Evolutionary conservation across 2,113 vertebrate genomes (phyloP).

Genomic region (Alexandromys fortis): DNA sequence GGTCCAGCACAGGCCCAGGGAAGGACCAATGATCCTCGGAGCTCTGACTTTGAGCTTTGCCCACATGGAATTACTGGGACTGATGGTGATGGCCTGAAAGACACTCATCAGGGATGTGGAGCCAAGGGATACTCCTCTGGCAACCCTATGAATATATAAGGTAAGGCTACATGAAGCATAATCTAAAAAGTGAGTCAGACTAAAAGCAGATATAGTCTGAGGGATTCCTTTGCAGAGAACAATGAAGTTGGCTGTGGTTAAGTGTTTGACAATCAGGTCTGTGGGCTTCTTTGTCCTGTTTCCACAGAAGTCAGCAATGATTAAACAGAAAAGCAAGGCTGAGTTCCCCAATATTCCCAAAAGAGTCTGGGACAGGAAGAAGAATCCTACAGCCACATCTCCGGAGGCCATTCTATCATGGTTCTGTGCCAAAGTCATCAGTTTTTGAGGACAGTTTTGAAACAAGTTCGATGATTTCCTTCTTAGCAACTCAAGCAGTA

Average conservation of each 20-base stretch:
- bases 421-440: too few species aligned
- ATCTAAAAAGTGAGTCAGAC: neutral
- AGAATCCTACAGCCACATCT: too few species aligned
- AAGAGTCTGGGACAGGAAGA: too few species aligned
- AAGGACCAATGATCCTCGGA: neutral
- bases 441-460: too few species aligned
- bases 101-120: neutral
- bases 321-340: too few species aligned
- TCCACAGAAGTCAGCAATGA: too few species aligned
- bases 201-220: neutral
- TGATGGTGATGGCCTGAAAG: neutral
- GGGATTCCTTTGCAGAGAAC: neutral
- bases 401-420: too few species aligned
- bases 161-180: neutral
- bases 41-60: neutral
- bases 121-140: neutral
- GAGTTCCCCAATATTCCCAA: too few species aligned
- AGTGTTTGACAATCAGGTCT: neutral
- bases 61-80: neutral
- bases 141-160: neutral
- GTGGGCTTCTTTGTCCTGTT: neutral
- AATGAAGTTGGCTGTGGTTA: neutral
- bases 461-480: too few species aligned
- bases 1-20: neutral
- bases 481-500: too few species aligned